Percentiles rank a stretch among this genome's conserved stretches.
Evolutionary conservation across 2,113 vertebrate genomes (phyloP).

Genomic region (Gobius niger): DNA sequence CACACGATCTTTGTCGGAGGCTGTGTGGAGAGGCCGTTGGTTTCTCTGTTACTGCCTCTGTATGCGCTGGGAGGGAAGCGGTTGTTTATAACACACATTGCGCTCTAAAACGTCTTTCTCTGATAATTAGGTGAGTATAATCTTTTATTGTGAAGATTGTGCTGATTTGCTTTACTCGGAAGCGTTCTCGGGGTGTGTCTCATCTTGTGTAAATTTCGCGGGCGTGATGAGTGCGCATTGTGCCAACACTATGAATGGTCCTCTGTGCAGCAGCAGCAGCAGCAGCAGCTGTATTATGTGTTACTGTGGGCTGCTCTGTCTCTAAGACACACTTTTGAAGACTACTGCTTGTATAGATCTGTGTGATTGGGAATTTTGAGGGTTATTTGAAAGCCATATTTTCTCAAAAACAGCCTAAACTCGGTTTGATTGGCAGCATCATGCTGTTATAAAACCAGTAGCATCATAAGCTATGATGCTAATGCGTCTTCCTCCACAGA

Average conservation of each 20-base stretch:
- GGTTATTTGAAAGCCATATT: too few species aligned
- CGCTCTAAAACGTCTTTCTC: not conserved
- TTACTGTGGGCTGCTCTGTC: too few species aligned
- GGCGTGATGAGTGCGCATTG: constrained; percentile 14
- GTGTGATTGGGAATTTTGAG: too few species aligned
- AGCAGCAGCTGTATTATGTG: not conserved
- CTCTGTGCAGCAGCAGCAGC: not conserved
- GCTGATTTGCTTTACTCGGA: not conserved
- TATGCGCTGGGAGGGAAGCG: not conserved
- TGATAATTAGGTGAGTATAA: not conserved
- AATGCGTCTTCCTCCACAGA: too few species aligned
- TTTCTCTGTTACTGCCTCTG: not conserved
- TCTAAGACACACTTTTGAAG: too few species aligned
- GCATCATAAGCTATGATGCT: too few species aligned
- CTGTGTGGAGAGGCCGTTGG: not conserved
- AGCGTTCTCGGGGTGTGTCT: too few species aligned
- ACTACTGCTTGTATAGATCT: too few species aligned
- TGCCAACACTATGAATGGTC: constrained; percentile 18
- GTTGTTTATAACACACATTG: not conserved
- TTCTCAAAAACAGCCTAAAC: too few species aligned
- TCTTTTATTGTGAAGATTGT: not conserved
- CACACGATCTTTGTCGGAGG: constrained; percentile 2
- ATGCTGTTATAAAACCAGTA: too few species aligned
- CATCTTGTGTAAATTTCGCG: not conserved
- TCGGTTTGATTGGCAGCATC: too few species aligned